A percentile compares a stretch with the other conserved stretches of the same genome.
Conservation (phyloP, 1,140 invertebrate species). For the Venustaconcha ellipsiformis region DNA sequence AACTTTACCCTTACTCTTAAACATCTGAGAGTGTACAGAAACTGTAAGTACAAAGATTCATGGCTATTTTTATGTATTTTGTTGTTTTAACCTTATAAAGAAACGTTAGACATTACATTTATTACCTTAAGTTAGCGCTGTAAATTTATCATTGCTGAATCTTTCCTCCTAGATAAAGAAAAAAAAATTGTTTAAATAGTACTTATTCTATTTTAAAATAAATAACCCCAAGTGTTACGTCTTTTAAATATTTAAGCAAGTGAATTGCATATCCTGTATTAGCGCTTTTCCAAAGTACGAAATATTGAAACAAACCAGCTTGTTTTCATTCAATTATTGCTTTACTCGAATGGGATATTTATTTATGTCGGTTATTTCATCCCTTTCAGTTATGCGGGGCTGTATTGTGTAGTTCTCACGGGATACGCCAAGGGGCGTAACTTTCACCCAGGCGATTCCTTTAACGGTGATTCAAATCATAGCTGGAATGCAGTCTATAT, state of each 20-base stretch:
- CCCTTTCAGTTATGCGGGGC: slow-evolving; percentile 86
- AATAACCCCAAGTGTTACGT: background rate
- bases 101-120: too few relatives aligned
- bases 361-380: slow-evolving; percentile 40
- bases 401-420: slow-evolving; percentile 98
- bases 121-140: too few relatives aligned
- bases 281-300: background rate
- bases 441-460: slow-evolving; percentile 86
- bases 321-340: background rate
- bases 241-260: background rate
- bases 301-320: background rate
- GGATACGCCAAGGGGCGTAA: slow-evolving; percentile 98
- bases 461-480: slow-evolving; percentile 65
- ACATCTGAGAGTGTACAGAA: too few relatives aligned
- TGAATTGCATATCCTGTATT: background rate
- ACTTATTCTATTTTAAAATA: background rate
- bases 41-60: too few relatives aligned
- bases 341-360: too few relatives aligned
- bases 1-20: too few relatives aligned
- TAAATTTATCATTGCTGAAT: too few relatives aligned
- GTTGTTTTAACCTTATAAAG: too few relatives aligned
- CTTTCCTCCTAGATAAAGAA: too few relatives aligned
- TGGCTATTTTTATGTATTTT: too few relatives aligned
- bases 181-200: background rate
- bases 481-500: slow-evolving; percentile 69